phyloP scores from a whole-genome alignment of 2,888 invertebrate genomes.

The Pasiphila rectangulata region DNA sequence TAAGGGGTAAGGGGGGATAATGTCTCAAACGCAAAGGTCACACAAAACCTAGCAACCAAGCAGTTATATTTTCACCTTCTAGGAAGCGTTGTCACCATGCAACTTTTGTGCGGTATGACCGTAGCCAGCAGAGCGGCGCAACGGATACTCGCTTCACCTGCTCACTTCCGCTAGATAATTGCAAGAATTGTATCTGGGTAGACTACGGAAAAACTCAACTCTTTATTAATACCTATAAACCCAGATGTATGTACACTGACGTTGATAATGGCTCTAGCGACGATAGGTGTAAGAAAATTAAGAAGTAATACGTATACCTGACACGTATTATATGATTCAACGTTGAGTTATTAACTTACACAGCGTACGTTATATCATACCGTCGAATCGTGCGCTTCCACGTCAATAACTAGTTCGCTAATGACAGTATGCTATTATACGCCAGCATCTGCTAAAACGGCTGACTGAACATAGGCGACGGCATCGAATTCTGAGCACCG shows the following conservation, averaged over 20 bases:
- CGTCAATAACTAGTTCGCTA: conserved; percentile 3
- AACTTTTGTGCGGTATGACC: conserved; percentile 33
- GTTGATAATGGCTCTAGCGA: conserved; percentile 10
- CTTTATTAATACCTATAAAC: conserved; percentile 11
- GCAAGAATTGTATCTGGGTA: conserved; percentile 51
- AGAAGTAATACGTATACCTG: not conserved
- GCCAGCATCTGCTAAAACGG: conserved; percentile 5
- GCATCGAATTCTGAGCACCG: not conserved
- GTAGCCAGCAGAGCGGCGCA: conserved; percentile 42
- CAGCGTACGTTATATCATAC: not conserved
- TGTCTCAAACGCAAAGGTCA: conserved; percentile 25
- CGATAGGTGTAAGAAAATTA: too few relatives aligned
- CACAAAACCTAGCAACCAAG: conserved; percentile 18
- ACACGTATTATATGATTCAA: too few relatives aligned
- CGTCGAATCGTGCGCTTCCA: conserved; percentile 8
- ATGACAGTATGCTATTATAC: not conserved
- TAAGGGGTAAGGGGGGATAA: too few relatives aligned
- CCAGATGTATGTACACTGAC: conserved; percentile 5
- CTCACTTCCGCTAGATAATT: conserved; percentile 71
- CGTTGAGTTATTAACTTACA: too few relatives aligned
- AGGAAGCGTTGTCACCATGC: conserved; percentile 43
- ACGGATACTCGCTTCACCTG: conserved; percentile 75
- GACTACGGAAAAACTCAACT: conserved; percentile 17
- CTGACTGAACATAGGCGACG: conserved; percentile 1
- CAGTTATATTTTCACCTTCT: conserved; percentile 34